Evolutionary conservation across 2,797 vertebrate genomes (phyloP), one percentile per base, ranked within the genome.

Genomic region (Echeneis naucrates): DNA sequence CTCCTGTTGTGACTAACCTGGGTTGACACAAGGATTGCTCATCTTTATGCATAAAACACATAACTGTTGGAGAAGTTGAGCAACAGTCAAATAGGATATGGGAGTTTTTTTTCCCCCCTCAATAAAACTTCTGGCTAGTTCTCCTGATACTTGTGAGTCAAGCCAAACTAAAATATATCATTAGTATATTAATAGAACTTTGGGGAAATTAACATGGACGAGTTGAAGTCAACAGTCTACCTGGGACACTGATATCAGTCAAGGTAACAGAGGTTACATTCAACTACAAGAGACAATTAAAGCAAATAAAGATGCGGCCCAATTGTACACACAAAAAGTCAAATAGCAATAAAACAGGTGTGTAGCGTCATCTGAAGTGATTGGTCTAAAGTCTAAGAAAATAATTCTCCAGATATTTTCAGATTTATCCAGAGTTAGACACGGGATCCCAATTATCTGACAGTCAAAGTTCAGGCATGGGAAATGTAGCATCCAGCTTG

Each of bases 11-110:
- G 59, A 84, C 84, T 83, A 84, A 89, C 82, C 80, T 16, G 26
- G 70, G 68, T 48, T 64, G 88, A 88, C 87, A 79, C 60, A 0
- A 64, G 59, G 69, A 66, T 33, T 59, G 65, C 80, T 85, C 35
- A 68, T 82, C 66, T 84, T 87, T 84, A 78, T 88, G 85, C 58
- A 88, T 82, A n/a, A n/a, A n/a, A n/a, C n/a, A 85, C 78, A 72
- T 84, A 87, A 79, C 45, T 19, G 61, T 55, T 42, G 53, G 69
- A 72, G 63, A 77, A 69, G 78, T 68, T 64, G 44, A 56, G 50
- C 38, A 45, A 77, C 77, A 70, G 68, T 65, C 72, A 76, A 77
- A 81, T 55, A 27, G 57, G 52, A 83, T 68, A 67, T 67, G 69
- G 54, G 19, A 60, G 10, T 2, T 48, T 66, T 40, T 21, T 24